Base-by-base conservation (phyloP, 2,113 vertebrate species). In the Antigone vipio region DNA sequence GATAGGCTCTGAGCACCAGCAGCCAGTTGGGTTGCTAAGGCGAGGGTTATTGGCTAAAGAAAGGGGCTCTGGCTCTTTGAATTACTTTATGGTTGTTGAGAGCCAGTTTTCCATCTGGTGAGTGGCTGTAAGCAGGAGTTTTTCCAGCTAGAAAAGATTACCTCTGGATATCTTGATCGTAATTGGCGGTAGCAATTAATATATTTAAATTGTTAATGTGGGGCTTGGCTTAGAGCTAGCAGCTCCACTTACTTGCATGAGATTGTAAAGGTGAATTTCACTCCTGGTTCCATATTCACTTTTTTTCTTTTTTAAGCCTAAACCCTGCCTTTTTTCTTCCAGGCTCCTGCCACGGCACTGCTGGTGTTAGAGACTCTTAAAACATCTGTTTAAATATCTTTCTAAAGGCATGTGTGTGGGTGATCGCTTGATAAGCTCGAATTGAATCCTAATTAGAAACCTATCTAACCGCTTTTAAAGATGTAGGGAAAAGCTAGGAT, bases 51-150 rank as follows among this genome's bases (percentile, higher is more conserved):
- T 88, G 80, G 71, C 85, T 66, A 7, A 47, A 40, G 68, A 35
- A 32, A 18, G 49, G 56, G 38, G 8, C 34, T 86, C 52, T 85
- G 95, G 62, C 79, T 53, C 34, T 45, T 47, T 69, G 55, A 17
- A 15, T 35, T 18, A 64, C 74, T 29, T 32, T 27, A 15, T 45
- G 14, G 69, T 68, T 44, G 4, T 30, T 49, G 22, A 82, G 83
- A 92, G 93, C 64, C 93, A 88, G 75, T 67, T 96, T 95, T 95
- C 84, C 75, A 63, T 95, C 88, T 71, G 16, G 12, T 88, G 34
- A 86, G 84, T 47, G 74, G 55, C 81, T 84, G 42, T 60, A 50
- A 94, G 95, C 62, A 85, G 86, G 42, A 95, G 34, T 49, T 82
- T 71, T 92, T 94, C 73, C 88, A 94, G 47, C 32, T 71, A 92